Evolutionary conservation across 2,888 invertebrate genomes (phyloP), one percentile per base, ranked within the genome.

Genomic region (Kuschelorhynchus macadamiae): DNA sequence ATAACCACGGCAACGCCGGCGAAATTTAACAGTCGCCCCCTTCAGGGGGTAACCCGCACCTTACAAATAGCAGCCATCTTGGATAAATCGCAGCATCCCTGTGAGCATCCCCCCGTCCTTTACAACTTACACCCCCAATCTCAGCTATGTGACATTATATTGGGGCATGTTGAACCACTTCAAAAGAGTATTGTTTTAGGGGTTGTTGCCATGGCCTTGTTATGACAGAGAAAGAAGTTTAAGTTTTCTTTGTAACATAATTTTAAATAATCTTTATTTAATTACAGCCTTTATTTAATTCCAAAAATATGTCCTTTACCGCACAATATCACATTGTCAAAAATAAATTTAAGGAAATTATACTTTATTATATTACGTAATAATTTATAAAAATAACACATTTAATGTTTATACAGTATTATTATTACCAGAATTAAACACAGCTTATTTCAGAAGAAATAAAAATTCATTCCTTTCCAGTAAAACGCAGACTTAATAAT

Each of bases 51-150:
- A 74, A 73, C 74, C 75, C 64, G 69, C 70, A 77, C 72, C 52
- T 56, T 52, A 57, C 17, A 50, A 49, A 17, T 25, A 56, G 42
- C 73, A 72, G 78, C 80, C 78, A 78, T 78, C 76, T 79, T 78
- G 77, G 72, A 74, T 72, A 74, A 75, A 76, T 75, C 73, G 75
- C 81, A 79, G 80, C 80, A 75, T 79, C 79, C 76, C 69, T 30
- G n/a, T 20, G 3, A 61, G 25, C 52, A 25, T 36, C 59, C 68
- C 41, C 33, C 59, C 14, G 21, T 12, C 12, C 18, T 20, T 53
- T 25, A 44, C 42, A 62, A 36, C 44, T 62, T 32, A 30, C 20
- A 18, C 62, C 62, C 52, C 21, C 21, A 52, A 30, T 52, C 42
- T 20, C 18, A n/a, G 25, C 44, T 32, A 53, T 25, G 56, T 56